These are phyloP conservation scores for Lepidochitona cinerea DNA, from an alignment of 2,888 invertebrate genomes.

Conservation along the genomic window DNA sequence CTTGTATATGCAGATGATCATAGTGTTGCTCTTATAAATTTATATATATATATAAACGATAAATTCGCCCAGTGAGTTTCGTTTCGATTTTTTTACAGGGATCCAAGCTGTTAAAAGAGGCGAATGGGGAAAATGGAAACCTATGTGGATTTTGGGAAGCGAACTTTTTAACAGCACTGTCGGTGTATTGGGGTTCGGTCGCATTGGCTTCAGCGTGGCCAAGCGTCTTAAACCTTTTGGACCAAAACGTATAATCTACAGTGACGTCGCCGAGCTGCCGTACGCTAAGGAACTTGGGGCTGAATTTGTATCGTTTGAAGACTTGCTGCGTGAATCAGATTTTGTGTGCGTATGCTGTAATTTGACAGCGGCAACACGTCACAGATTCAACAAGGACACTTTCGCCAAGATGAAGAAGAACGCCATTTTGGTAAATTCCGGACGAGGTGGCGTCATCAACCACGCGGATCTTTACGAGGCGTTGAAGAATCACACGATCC, in stretches of 20 bases:
- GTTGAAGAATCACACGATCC: constrained; percentile 79
- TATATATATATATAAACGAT: no score
- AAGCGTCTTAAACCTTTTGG: constrained; percentile 55
- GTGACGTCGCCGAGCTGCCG: constrained; percentile 42
- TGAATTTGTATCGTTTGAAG: constrained; percentile 79
- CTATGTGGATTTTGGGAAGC: constrained; percentile 91
- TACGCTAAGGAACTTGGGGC: constrained; percentile 77
- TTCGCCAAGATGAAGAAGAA: constrained; percentile 89
- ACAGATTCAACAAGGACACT: constrained; percentile 82
- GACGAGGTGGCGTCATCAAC: constrained; percentile 78
- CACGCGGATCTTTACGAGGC: constrained; percentile 85
- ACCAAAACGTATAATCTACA: constrained; percentile 43
- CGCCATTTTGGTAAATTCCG: constrained; percentile 89
- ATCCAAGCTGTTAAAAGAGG: constrained; percentile 75
- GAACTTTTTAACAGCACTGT: constrained; percentile 84
- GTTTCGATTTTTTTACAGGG: constrained; percentile 41
- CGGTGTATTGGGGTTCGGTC: constrained; percentile 68
- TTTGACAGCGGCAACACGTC: constrained; percentile 83
- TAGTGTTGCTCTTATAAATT: no score
- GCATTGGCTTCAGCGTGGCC: constrained; percentile 66
- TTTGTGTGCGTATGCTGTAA: constrained; percentile 87
- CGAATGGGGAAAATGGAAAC: constrained; percentile 91
- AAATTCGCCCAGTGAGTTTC: no score
- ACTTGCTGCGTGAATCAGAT: constrained; percentile 83
- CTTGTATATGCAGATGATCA: no score